Evolutionary conservation across 2,888 invertebrate genomes (phyloP).

Genomic region (Cephus pulcher): DNA sequence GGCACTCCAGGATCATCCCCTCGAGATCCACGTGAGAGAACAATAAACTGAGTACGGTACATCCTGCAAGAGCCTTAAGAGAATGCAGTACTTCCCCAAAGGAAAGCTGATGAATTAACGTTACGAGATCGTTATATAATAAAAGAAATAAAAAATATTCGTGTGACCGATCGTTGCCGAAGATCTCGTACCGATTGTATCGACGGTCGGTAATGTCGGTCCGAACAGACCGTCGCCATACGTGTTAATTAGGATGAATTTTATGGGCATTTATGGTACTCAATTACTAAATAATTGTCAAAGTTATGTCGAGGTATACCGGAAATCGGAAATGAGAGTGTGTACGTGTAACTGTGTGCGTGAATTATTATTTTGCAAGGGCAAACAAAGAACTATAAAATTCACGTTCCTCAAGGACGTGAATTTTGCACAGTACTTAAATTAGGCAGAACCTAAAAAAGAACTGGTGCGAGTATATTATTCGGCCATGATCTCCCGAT

Average conservation of each 20-base stretch:
- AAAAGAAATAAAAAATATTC: not conserved
- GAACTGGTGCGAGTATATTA: not conserved
- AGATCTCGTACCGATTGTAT: not conserved
- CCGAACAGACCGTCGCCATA: not conserved
- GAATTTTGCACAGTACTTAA: not conserved
- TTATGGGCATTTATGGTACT: not conserved
- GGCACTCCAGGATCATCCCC: not conserved
- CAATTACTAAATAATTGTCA: not conserved
- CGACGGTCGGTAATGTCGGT: not conserved
- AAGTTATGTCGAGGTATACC: not conserved
- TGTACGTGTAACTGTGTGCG: not conserved
- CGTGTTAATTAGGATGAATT: not conserved
- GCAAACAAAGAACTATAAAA: not conserved
- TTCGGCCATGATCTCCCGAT: not conserved
- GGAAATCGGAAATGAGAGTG: not conserved
- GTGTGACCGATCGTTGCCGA: not conserved
- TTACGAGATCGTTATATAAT: not conserved
- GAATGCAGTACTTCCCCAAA: not conserved
- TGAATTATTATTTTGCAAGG: not conserved
- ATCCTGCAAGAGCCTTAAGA: not conserved
- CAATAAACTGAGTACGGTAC: not conserved
- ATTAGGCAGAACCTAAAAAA: not conserved
- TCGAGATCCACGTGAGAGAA: not conserved
- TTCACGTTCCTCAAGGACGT: not conserved
- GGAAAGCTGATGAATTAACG: not conserved